Evolutionary conservation across 2,797 vertebrate species (phyloP), one percentile per base, ranked within the genome.

Genomic region (Brotula barbata): DNA sequence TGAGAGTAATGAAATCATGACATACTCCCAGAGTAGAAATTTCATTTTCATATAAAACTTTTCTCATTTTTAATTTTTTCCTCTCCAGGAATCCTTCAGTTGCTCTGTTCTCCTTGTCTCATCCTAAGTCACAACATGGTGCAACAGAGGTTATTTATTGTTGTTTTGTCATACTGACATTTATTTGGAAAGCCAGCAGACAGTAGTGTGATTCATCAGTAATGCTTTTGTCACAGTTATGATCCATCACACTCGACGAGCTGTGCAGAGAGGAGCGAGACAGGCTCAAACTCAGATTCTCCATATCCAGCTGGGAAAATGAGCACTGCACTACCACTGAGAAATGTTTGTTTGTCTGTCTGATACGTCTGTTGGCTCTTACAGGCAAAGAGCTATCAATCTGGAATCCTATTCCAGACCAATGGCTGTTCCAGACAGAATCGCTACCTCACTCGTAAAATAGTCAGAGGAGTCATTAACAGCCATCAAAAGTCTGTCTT

Each of bases 161-260:
- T 42, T 67, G 55, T 48, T 68, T 67, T 45, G 71, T 67, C 47
- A 62, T 42, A 62, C 37, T 59, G 25, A 33, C 51, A 59, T 84
- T 66, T 71, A 62, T 58, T 78, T 64, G 41, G 58, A 64, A 71
- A 67, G 47, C 48, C 57, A 56, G 62, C 48, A 65, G 51, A 78
- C 20, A 45, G 47, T 34, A 42, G 44, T 47, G 42, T 72, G 65
- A 69, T 80, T 78, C 56, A 76, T 78, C 66, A 33, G 48, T 56
- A 59, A 75, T 69, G 54, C 59, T 77, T 79, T 68, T 58, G 58
- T 77, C 64, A 73, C 58, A 59, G 48, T 68, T 72, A 61, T 65
- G 62, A 71, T 68, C 67, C 71, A 48, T 41, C 51, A 55, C 49
- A 61, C 25, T 52, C 66, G 68, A 60, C 60, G 64, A 64, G 23